Conservation (phyloP, 2,797 vertebrate species). For the Buceros bicornis region DNA sequence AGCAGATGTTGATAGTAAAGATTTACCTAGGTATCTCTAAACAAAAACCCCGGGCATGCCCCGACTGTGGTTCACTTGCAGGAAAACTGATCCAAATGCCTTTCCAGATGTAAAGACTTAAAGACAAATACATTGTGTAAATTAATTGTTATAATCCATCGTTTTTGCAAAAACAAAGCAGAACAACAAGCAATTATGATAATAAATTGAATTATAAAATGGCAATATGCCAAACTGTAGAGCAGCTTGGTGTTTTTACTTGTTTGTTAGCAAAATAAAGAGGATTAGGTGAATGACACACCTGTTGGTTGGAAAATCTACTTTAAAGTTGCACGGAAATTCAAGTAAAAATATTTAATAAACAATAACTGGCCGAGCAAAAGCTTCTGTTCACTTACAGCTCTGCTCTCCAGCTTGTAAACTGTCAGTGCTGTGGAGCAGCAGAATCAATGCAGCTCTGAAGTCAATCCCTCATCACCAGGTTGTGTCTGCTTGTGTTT, state of each 20-base stretch:
- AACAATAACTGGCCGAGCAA: background rate
- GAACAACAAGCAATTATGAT: conserved; percentile 40
- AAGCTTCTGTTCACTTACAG: conserved; percentile 1
- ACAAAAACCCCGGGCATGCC: background rate
- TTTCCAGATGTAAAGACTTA: conserved; percentile 5
- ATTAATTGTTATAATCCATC: conserved; percentile 29
- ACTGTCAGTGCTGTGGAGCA: background rate
- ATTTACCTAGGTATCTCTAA: background rate
- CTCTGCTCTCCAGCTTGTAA: background rate
- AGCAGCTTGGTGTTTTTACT: conserved; percentile 27
- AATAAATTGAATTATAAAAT: conserved; percentile 21
- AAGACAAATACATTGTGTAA: background rate
- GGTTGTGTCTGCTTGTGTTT: background rate
- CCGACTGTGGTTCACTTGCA: background rate
- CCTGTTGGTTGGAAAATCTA: conserved; percentile 42
- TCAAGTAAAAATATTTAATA: background rate
- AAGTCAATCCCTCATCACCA: background rate
- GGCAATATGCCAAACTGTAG: background rate
- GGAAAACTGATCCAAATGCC: background rate
- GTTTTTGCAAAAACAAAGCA: conserved; percentile 39
- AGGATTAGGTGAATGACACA: conserved; percentile 50
- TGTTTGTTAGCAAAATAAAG: conserved; percentile 52
- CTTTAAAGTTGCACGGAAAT: conserved; percentile 25
- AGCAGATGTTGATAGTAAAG: conserved; percentile 28
- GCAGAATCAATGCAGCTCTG: background rate